Conservation (phyloP, 2,113 vertebrate species). For the Anhinga anhinga region DNA sequence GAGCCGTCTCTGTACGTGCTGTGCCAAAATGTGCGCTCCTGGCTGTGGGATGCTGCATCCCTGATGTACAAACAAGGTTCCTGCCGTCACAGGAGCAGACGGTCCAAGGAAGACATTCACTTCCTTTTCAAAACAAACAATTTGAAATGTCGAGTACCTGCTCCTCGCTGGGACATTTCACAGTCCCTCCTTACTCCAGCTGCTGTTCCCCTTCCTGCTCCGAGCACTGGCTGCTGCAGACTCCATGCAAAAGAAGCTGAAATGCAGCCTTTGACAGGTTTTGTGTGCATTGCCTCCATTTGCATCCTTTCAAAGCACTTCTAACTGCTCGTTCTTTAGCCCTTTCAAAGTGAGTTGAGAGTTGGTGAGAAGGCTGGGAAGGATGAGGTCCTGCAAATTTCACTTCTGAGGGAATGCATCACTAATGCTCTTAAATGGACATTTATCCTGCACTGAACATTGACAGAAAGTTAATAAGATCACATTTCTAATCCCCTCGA, state of each 20-base stretch:
- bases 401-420: neutral
- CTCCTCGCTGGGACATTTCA: conserved; percentile 10
- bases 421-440: neutral
- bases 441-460: neutral
- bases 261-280: neutral
- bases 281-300: neutral
- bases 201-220: neutral
- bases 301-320: neutral
- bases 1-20: neutral
- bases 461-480: conserved; percentile 16
- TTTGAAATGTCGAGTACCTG: conserved; percentile 2
- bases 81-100: neutral
- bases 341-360: neutral
- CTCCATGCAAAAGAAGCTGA: conserved; percentile 9
- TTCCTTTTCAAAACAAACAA: conserved; percentile 7
- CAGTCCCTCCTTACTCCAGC: neutral
- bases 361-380: neutral
- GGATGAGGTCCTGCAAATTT: neutral
- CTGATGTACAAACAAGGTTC: neutral
- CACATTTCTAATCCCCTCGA: neutral
- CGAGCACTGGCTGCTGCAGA: neutral
- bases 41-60: neutral
- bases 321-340: neutral
- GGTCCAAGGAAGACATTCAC: neutral
- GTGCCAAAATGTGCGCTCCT: neutral